Base-by-base conservation (phyloP, 2,797 vertebrate genomes). In the Hydrophis major region DNA sequence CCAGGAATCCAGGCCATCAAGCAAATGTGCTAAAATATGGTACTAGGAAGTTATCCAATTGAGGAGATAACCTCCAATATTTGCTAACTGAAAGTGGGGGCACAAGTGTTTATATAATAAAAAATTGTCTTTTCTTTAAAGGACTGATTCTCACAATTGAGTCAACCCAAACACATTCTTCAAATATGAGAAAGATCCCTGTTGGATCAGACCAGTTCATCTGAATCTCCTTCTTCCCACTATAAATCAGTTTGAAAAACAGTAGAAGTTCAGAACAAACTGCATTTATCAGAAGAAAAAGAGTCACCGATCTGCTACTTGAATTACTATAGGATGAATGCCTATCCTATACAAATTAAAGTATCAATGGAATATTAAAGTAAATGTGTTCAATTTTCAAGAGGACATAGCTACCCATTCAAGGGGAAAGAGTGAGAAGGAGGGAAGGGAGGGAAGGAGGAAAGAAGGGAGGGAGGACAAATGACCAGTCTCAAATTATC, bases 1-100 rank as follows among this genome's bases (percentile, higher is more conserved):
- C 47, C 50, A 27, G 87, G 92, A 96, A 90, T 78, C 87, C 59
- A 89, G 27, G 93, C 95, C 63, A 87, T 91, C 53, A 93, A 90
- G 78, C 91, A 95, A 91, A 94, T 60, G 2, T 88, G n/a, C 95
- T 83, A 0, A n/a, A 87, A 90, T 87, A 89, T 8, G 12, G 20
- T 13, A 50, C 2, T 2, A 0, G 86, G 56, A 66, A 8, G 42
- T 91, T 18, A 1, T 93, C 89, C 78, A 66, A 50, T 61, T 96
- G 59, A 94, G 90, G 28, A 50, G 20, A 4, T 0, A 0, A 11
- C 32, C 3, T 88, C n/a, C 32, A 90, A 78, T 16, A 18, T n/a
- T 69, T 90, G 55, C 42, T 78, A 69, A 93, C 59, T 20, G 89
- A 93, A 69, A 14, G 50, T 1, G 32, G 66, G 47, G 60, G 53